Evolutionary conservation across 2,113 vertebrate genomes (phyloP).

Genomic region (Sporophila hypoxantha): DNA sequence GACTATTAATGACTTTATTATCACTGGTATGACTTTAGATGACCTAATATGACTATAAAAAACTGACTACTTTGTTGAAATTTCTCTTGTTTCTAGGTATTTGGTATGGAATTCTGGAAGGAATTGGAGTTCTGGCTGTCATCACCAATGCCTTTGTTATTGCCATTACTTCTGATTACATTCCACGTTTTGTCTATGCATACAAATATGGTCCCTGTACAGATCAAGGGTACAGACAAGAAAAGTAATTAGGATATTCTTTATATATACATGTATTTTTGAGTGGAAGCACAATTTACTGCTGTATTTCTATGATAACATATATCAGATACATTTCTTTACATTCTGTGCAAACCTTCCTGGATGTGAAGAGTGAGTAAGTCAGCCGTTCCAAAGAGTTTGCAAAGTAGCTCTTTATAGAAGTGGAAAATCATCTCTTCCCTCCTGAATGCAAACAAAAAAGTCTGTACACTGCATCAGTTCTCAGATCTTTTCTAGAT

Average conservation of each 20-base stretch:
- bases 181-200: slow-evolving; percentile 95
- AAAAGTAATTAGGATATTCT: slow-evolving; percentile 73
- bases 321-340: neutral
- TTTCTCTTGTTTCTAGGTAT: slow-evolving; percentile 76
- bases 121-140: slow-evolving; percentile 94
- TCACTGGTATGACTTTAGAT: neutral
- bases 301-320: neutral
- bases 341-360: neutral
- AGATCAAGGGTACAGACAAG: slow-evolving; percentile 79
- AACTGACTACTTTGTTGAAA: neutral
- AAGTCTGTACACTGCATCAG: neutral
- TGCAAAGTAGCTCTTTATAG: neutral
- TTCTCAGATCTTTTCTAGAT: neutral
- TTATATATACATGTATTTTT: neutral
- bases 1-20: neutral
- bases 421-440: neutral
- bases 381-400: neutral
- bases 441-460: neutral
- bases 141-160: slow-evolving; percentile 99
- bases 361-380: neutral
- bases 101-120: slow-evolving; percentile 97
- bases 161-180: slow-evolving; percentile 97
- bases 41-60: neutral
- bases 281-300: neutral
- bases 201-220: slow-evolving; percentile 95